phyloP scores from a whole-genome alignment of 2,888 invertebrate species.

The Heteromurus nitidus region DNA sequence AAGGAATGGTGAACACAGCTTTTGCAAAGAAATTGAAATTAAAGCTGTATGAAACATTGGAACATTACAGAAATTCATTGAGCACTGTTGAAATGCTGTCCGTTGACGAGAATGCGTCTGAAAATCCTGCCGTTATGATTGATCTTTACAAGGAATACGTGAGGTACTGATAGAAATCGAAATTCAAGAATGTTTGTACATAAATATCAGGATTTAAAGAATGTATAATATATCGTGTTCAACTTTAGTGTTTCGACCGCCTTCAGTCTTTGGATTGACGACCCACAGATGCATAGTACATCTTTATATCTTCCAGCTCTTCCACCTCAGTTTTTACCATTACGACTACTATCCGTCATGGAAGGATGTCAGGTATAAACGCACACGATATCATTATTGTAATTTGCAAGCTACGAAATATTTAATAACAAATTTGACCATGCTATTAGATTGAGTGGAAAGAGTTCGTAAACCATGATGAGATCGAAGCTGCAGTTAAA shows the following conservation, averaged over 20 bases:
- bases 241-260: constrained; percentile 80
- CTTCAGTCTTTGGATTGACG: constrained; percentile 86
- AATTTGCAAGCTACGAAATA: not conserved
- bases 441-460: constrained; percentile 67
- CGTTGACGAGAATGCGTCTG: constrained; percentile 58
- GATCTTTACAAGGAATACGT: constrained; percentile 74
- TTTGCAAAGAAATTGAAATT: constrained; percentile 83
- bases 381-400: constrained; percentile 53
- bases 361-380: constrained; percentile 78
- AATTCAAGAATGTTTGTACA: too few relatives aligned
- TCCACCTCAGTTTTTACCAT: constrained; percentile 84
- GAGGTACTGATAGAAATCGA: too few relatives aligned
- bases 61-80: constrained; percentile 73
- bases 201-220: too few relatives aligned
- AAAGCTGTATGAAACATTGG: constrained; percentile 79
- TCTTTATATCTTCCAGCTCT: constrained; percentile 82
- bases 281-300: constrained; percentile 83
- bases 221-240: too few relatives aligned
- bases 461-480: constrained; percentile 68
- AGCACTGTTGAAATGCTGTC: constrained; percentile 36
- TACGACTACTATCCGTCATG: constrained; percentile 80
- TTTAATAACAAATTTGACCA: not conserved
- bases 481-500: constrained; percentile 42
- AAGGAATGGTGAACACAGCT: constrained; percentile 81
- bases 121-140: constrained; percentile 65